Evolutionary conservation across 1,140 invertebrate species (phyloP).

Genomic region (Trachymyrmex cornetzi): DNA sequence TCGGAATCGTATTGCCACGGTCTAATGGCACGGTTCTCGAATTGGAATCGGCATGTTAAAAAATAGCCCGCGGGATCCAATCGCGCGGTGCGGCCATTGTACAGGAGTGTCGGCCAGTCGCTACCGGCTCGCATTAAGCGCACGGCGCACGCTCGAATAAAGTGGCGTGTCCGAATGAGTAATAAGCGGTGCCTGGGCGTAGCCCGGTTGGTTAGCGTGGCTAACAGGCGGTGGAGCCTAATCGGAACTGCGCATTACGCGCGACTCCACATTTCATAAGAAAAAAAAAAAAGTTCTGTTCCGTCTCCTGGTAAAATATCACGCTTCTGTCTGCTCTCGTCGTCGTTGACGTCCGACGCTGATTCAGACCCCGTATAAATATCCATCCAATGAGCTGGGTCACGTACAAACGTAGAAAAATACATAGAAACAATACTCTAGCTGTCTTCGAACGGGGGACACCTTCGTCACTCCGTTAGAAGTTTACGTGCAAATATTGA

Average conservation of each 20-base stretch:
- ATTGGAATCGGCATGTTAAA: conserved; percentile 44
- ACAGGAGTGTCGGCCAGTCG: conserved; percentile 67
- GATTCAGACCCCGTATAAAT: conserved; percentile 7
- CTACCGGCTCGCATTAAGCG: conserved; percentile 75
- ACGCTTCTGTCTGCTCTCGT: not conserved
- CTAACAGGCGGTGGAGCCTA: conserved; percentile 83
- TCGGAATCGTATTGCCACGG: not conserved
- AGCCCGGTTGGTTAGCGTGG: conserved; percentile 82
- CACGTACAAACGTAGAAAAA: not conserved
- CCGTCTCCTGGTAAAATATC: not conserved
- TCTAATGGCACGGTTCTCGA: conserved; percentile 31
- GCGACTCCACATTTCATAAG: conserved; percentile 67
- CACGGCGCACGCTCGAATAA: conserved; percentile 79
- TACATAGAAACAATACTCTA: not conserved
- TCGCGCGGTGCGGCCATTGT: conserved; percentile 69
- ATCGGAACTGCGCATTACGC: conserved; percentile 84
- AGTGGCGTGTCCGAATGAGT: conserved; percentile 84
- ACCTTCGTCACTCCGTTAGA: conserved; percentile 2
- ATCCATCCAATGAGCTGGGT: not conserved
- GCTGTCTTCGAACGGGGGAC: not conserved
- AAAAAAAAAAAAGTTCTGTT: not conserved
- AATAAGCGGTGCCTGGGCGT: conserved; percentile 85
- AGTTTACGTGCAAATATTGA: not conserved
- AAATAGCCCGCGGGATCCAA: conserved; percentile 71
- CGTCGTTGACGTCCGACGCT: not conserved